Percentiles rank a stretch among this genome's conserved stretches.
Evolutionary conservation across 2,888 invertebrate species (phyloP).

Genomic region (Diarsia mendica): DNA sequence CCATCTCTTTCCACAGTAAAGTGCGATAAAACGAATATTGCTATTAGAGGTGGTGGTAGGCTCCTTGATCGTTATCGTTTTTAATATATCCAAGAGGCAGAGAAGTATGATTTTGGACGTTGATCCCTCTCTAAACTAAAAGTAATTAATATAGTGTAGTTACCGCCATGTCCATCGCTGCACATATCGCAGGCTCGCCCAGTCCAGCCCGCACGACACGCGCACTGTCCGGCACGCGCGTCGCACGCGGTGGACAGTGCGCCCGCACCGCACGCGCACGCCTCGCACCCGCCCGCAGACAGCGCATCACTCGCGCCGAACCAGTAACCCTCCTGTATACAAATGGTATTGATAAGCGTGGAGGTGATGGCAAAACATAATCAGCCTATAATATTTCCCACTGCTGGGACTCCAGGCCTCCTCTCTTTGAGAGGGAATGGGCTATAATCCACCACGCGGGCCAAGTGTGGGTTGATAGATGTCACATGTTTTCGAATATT

Average conservation of each 20-base stretch:
- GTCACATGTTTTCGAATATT: too few species aligned
- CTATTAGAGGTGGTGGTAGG: background rate
- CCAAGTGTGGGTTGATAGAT: too few species aligned
- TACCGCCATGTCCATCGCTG: conserved; percentile 83
- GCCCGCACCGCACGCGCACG: conserved; percentile 95
- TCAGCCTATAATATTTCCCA: too few species aligned
- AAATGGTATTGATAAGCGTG: background rate
- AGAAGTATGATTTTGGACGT: background rate
- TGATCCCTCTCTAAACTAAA: background rate
- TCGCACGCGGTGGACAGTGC: conserved; percentile 93
- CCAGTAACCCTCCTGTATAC: conserved; percentile 87
- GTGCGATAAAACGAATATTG: background rate
- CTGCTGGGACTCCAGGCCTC: too few species aligned
- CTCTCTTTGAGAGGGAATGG: too few species aligned
- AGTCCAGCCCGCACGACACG: conserved; percentile 92
- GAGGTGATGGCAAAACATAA: background rate
- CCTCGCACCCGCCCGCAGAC: conserved; percentile 90
- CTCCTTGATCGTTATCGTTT: background rate
- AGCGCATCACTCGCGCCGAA: conserved; percentile 77
- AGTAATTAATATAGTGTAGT: background rate
- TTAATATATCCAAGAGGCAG: background rate
- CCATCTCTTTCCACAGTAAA: background rate
- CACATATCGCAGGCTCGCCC: conserved; percentile 94
- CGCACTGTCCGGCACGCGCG: conserved; percentile 93
- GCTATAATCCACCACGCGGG: too few species aligned